Evolutionary conservation across 2,113 vertebrate species (phyloP).

Genomic region (Amazona guildingii): DNA sequence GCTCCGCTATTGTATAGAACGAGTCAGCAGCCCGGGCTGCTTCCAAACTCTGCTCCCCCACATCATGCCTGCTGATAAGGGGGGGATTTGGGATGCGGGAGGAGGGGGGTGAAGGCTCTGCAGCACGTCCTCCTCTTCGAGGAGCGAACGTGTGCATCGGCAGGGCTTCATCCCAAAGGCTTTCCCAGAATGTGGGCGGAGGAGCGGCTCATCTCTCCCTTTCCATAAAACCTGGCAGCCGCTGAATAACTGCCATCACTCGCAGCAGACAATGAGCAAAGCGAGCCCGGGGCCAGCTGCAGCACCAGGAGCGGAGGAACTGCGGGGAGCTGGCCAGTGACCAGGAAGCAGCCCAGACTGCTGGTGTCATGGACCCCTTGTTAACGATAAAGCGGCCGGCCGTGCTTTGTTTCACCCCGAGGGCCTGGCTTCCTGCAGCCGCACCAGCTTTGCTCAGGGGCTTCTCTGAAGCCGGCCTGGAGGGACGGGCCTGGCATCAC

Average conservation of each 20-base stretch:
- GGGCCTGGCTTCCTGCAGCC: constrained; percentile 36
- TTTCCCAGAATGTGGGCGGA: constrained; percentile 41
- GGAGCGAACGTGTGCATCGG: constrained; percentile 16
- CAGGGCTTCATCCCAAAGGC: constrained; percentile 21
- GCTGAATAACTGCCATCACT: constrained; percentile 19
- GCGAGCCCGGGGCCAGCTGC: constrained; percentile 12
- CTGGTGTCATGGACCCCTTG: constrained; percentile 20
- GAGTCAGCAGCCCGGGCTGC: background rate
- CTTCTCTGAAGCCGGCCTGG: background rate
- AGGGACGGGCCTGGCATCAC: background rate
- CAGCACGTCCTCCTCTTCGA: background rate
- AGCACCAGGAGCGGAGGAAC: background rate
- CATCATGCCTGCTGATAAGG: background rate
- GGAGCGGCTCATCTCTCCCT: constrained; percentile 43
- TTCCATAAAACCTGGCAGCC: constrained; percentile 33
- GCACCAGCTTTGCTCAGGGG: background rate
- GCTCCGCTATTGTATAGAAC: background rate
- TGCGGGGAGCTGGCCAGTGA: constrained; percentile 13
- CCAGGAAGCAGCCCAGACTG: constrained; percentile 62
- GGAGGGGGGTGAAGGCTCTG: background rate
- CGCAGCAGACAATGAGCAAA: constrained; percentile 35
- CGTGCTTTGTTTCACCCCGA: background rate
- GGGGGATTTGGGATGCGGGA: background rate
- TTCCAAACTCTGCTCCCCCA: background rate
- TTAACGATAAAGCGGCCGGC: background rate